Percentiles rank a stretch among this genome's conserved stretches.
phyloP scores from a whole-genome alignment of 1,140 invertebrate genomes.

The Drosophila takahashii region DNA sequence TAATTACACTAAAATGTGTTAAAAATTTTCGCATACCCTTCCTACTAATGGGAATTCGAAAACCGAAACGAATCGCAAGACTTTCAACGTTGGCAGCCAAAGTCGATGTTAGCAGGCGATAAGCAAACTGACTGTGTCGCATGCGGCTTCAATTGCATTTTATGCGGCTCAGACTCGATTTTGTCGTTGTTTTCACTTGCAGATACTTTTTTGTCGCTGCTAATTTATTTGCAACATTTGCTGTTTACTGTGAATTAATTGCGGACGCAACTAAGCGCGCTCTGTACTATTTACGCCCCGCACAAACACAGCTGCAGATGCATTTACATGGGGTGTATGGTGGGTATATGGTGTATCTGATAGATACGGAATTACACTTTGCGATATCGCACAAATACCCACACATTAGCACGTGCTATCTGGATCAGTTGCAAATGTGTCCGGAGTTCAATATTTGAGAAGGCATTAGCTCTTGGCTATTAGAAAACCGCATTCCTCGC shows the following conservation, averaged over 20 bases:
- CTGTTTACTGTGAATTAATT: conserved; percentile 83
- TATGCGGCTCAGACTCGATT: conserved; percentile 59
- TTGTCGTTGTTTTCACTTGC: conserved; percentile 49
- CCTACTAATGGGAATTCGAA: conserved; percentile 1
- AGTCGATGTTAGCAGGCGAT: conserved; percentile 54
- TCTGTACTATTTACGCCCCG: conserved; percentile 72
- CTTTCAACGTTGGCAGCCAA: conserved; percentile 42
- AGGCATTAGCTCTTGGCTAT: conserved; percentile 41
- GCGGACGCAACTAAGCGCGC: conserved; percentile 77
- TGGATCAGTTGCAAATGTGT: conserved; percentile 42
- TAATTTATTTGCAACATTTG: conserved; percentile 83
- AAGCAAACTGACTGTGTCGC: conserved; percentile 66
- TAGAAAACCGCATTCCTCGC: conserved; percentile 4
- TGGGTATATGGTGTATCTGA: conserved; percentile 24
- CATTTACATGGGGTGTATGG: conserved; percentile 19
- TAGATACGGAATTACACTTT: conserved; percentile 56
- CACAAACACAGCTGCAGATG: conserved; percentile 32
- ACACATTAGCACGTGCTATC: conserved; percentile 48
- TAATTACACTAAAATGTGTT: too few relatives aligned
- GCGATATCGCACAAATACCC: conserved; percentile 18
- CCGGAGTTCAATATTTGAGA: conserved; percentile 53
- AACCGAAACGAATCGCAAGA: conserved; percentile 9
- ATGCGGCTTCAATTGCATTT: conserved; percentile 76
- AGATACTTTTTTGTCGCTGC: conserved; percentile 51
- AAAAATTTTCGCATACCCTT: not conserved